These are phyloP conservation scores for Puntigrus tetrazona DNA, from an alignment of 2,113 vertebrate species.

Conservation along the genomic window DNA sequence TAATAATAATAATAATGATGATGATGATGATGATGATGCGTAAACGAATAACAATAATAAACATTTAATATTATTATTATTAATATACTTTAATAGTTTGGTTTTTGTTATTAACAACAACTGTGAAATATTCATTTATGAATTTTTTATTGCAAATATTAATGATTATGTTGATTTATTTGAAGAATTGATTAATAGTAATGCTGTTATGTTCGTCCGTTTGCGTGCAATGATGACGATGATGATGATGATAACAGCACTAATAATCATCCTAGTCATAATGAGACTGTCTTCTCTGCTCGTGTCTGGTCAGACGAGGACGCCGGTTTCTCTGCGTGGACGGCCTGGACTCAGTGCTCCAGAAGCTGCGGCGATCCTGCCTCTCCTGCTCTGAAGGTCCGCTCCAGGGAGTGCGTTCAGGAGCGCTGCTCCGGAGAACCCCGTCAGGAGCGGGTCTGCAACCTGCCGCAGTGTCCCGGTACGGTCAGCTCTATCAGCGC, in stretches of 20 bases:
- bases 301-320: constrained; percentile 67
- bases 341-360: constrained; percentile 82
- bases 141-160: not conserved
- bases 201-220: not conserved
- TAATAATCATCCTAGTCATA: too few relatives aligned
- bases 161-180: not conserved
- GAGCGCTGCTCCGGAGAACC: constrained; percentile 74
- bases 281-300: too few relatives aligned
- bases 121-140: too few relatives aligned
- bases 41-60: too few relatives aligned
- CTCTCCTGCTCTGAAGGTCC: constrained; percentile 75
- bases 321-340: constrained; percentile 77
- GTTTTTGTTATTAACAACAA: too few relatives aligned
- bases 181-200: too few relatives aligned
- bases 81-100: too few relatives aligned
- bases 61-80: too few relatives aligned
- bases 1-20: too few relatives aligned
- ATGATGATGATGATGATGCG: too few relatives aligned
- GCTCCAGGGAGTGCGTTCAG: constrained; percentile 72
- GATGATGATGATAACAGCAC: too few relatives aligned
- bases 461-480: constrained; percentile 85
- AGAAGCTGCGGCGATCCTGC: constrained; percentile 75
- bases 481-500: too few relatives aligned
- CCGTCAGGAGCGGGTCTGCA: constrained; percentile 80
- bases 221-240: not conserved